Conservation (phyloP, 2,888 invertebrate genomes). For the Muscina levida region DNA sequence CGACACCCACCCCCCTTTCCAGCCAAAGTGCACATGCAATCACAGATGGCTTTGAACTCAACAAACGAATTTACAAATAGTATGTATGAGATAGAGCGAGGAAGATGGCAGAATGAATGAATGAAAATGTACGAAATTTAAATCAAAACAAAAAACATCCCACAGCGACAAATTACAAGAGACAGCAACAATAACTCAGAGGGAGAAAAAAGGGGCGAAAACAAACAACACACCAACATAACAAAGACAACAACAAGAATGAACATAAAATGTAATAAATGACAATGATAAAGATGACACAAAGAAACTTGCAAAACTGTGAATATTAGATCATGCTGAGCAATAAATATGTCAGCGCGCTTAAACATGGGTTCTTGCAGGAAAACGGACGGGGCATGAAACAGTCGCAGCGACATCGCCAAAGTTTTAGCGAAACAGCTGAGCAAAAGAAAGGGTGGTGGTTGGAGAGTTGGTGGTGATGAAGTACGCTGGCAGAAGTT, state of each 20-base stretch:
- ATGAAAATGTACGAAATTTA: constrained; percentile 64
- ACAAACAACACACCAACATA: constrained; percentile 25
- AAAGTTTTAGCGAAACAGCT: no score
- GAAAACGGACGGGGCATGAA: neutral
- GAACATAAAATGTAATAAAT: constrained; percentile 59
- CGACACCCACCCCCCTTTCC: neutral
- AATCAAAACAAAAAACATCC: constrained; percentile 75
- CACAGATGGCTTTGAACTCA: no score
- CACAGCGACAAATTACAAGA: constrained; percentile 76
- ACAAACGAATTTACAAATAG: no score
- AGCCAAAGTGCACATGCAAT: no score
- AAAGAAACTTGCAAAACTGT: constrained; percentile 71
- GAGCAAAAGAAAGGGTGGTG: no score
- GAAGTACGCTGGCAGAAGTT: no score
- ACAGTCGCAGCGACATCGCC: neutral
- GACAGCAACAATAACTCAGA: constrained; percentile 65
- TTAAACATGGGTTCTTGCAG: constrained; percentile 64
- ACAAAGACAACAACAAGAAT: constrained; percentile 21
- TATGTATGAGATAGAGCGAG: no score
- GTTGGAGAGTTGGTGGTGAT: neutral
- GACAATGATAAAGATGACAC: constrained; percentile 70
- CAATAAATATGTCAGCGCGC: constrained; percentile 73
- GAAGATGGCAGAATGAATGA: no score
- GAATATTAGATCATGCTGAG: constrained; percentile 73
- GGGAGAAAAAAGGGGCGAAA: constrained; percentile 27